phyloP scores from a whole-genome alignment of 1,140 invertebrate genomes.

The Oryctes rhinoceros region DNA sequence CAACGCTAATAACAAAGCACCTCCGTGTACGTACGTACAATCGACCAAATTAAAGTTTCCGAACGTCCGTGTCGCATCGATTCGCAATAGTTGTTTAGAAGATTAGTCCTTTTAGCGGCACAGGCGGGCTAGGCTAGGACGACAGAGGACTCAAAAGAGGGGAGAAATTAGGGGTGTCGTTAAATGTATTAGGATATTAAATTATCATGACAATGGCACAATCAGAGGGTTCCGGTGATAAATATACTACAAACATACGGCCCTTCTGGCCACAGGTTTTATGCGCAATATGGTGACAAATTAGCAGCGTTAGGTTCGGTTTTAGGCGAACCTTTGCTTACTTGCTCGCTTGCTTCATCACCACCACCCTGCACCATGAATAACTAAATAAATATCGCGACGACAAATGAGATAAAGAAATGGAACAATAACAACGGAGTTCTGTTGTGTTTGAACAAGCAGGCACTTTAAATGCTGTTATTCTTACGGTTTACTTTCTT shows the following conservation, averaged over 20 bases:
- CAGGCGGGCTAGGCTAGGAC: neutral
- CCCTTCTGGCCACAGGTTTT: slow-evolving; percentile 61
- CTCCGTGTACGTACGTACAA: neutral
- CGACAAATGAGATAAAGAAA: neutral
- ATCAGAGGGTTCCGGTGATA: slow-evolving; percentile 59
- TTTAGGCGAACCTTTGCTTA: neutral
- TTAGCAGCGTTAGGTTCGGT: slow-evolving; percentile 45
- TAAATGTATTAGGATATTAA: slow-evolving; percentile 63
- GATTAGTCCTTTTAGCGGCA: slow-evolving; percentile 18
- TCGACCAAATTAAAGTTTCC: slow-evolving; percentile 19
- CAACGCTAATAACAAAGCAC: neutral
- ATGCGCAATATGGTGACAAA: slow-evolving; percentile 61
- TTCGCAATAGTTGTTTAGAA: slow-evolving; percentile 41
- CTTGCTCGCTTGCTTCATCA: neutral
- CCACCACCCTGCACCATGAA: slow-evolving; percentile 53
- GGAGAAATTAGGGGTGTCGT: slow-evolving; percentile 61
- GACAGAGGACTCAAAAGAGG: slow-evolving; percentile 45
- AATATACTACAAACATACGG: slow-evolving; percentile 61
- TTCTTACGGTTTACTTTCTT: neutral
- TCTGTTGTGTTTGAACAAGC: neutral
- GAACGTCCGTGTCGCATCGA: slow-evolving; percentile 37
- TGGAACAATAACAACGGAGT: slow-evolving; percentile 11
- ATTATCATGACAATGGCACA: slow-evolving; percentile 62
- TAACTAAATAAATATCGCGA: slow-evolving; percentile 57
- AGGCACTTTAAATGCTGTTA: slow-evolving; percentile 11